A percentile compares a stretch with the other conserved stretches of the same genome.
Conservation (phyloP, 2,113 vertebrate genomes). For the Calypte anna region DNA sequence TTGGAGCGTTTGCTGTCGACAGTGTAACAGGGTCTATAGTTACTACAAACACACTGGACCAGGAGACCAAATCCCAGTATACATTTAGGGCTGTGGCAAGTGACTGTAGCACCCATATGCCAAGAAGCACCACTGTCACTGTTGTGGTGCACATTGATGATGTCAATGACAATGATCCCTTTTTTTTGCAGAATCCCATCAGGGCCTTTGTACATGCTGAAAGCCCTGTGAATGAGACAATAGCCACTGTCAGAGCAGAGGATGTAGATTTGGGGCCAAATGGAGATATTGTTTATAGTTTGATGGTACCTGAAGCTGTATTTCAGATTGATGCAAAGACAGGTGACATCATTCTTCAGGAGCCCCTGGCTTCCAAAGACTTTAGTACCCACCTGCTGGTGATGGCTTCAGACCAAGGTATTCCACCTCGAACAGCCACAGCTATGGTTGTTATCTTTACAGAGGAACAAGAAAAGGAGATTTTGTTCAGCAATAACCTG, state of each 20-base stretch:
- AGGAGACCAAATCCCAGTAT: constrained; percentile 82
- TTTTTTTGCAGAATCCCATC: constrained; percentile 82
- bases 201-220: constrained; percentile 73
- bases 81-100: constrained; percentile 80
- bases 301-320: constrained; percentile 72
- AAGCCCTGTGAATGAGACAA: constrained; percentile 70
- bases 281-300: constrained; percentile 79
- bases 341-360: constrained; percentile 83
- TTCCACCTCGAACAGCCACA: constrained; percentile 75
- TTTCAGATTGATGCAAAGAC: constrained; percentile 80
- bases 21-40: constrained; percentile 72
- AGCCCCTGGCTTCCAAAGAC: constrained; percentile 61
- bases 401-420: constrained; percentile 81
- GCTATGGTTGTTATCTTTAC: constrained; percentile 84
- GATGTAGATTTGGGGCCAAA: constrained; percentile 86
- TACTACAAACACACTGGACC: constrained; percentile 79
- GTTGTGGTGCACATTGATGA: constrained; percentile 84
- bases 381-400: constrained; percentile 81
- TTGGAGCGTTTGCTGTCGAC: constrained; percentile 82
- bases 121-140: constrained; percentile 77
- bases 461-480: constrained; percentile 74
- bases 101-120: constrained; percentile 78
- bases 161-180: constrained; percentile 88
- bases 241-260: constrained; percentile 74
- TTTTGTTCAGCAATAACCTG: constrained; percentile 80